Evolutionary conservation across 2,888 invertebrate genomes (phyloP), one percentile per base, ranked within the genome.

Genomic region (Trichacis sp.): DNA sequence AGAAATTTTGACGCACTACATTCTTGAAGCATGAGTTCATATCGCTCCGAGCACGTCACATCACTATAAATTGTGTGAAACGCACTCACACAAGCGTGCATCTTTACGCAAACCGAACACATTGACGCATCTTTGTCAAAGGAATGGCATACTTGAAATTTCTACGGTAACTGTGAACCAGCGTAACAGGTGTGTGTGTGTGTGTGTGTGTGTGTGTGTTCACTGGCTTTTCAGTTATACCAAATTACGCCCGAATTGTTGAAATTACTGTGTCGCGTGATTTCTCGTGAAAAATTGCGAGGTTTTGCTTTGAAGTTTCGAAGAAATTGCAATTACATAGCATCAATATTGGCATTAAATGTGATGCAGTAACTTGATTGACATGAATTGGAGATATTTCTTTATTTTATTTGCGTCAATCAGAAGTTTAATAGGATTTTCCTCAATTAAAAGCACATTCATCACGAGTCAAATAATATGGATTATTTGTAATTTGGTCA

Each of bases 41-140:
- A 24, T 24, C 8, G 24, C 24, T 8, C 4, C 24, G 24, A 24
- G 24, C 24, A 24, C 24, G 24, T 24, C 24, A 24, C 24, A 8
- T 24, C 8, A 8, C 8, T 3, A 3, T 8, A 8, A 24, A 24
- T 24, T 11, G 43, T 43, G 43, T 1, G 43, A 43, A 6, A 19
- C 18, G 19, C 18, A 18, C 18, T n/a, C 11, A 19, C 11, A 11
- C 19, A 19, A 8, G 2, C 19, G 14, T 19, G 19, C 6, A 51
- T 42, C 11, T 50, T 3, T 17, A 12, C 46, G 42, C 20, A 33
- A 9, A 40, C 33, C 43, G 55, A 66, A 64, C 52, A 64, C 73
- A 71, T 71, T 71, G 73, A 69, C 74, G 70, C 51, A 64, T 61
- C 66, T 54, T 52, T 61, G 59, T 74, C 72, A 76, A 74, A 76